Evolutionary conservation across 1,140 invertebrate genomes (phyloP).

Genomic region (Papilio xuthus): DNA sequence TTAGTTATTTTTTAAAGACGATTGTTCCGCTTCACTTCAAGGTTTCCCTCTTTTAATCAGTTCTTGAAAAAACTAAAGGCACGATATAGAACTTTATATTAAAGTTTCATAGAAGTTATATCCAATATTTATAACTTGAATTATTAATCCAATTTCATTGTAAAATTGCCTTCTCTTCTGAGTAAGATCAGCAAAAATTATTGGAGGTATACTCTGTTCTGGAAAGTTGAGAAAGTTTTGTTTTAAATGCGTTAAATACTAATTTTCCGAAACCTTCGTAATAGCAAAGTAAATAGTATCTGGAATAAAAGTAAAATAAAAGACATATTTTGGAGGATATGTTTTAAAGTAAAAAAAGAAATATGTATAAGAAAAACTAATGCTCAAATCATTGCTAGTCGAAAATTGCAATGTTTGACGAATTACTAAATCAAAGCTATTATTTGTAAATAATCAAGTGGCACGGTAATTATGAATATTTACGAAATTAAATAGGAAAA

Average conservation of each 20-base stretch:
- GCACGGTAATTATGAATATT: not conserved
- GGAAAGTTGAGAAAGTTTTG: no score
- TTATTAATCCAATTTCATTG: not conserved
- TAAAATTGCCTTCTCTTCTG: not conserved
- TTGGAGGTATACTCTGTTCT: no score
- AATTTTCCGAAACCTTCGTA: no score
- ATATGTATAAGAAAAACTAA: no score
- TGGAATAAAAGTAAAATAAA: no score
- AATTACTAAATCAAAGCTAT: not conserved
- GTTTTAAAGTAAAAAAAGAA: not conserved
- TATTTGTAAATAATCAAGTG: not conserved
- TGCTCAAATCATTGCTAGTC: no score
- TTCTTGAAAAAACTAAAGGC: constrained; percentile 20
- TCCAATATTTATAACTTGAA: no score
- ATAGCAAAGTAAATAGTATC: no score
- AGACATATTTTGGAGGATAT: no score
- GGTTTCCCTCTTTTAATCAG: constrained; percentile 12
- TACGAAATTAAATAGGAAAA: not conserved
- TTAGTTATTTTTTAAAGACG: constrained; percentile 39
- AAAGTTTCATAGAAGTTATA: not conserved
- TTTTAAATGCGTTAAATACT: no score
- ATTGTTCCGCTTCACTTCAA: constrained; percentile 34
- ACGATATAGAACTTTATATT: not conserved
- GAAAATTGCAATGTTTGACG: no score
- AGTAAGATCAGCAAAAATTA: not conserved